phyloP scores from a whole-genome alignment of 2,888 invertebrate genomes.

The Meteorus colon region DNA sequence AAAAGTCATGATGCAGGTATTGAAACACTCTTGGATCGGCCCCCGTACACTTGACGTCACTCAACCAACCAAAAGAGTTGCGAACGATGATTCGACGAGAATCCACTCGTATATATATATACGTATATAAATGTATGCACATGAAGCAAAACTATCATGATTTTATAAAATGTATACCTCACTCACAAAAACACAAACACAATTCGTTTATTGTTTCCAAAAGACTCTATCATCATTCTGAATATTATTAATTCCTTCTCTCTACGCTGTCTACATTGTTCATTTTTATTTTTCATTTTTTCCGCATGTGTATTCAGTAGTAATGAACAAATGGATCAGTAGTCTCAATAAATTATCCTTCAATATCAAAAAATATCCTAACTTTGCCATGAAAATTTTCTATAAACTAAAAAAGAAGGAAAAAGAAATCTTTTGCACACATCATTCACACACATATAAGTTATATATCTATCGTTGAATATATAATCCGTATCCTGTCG shows the following conservation, averaged over 20 bases:
- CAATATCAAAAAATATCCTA: too few species aligned
- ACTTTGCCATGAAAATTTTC: too few species aligned
- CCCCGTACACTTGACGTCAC: conserved; percentile 38
- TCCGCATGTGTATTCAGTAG: not conserved
- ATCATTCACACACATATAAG: not conserved
- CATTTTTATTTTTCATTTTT: not conserved
- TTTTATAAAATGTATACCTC: not conserved
- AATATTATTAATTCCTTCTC: not conserved
- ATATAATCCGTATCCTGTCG: conserved; percentile 9
- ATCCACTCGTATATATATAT: conserved; percentile 26
- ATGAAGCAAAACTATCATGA: not conserved
- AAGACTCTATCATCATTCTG: not conserved
- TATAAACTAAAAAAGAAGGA: too few species aligned
- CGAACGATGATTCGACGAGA: conserved; percentile 39
- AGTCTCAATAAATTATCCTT: too few species aligned
- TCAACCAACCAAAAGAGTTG: conserved; percentile 24
- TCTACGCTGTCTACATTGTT: not conserved
- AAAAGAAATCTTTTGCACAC: not conserved
- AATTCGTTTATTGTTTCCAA: conserved; percentile 9
- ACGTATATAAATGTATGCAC: conserved; percentile 7
- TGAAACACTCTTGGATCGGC: conserved; percentile 35
- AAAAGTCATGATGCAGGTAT: conserved; percentile 35
- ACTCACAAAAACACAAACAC: conserved; percentile 5
- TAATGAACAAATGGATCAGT: not conserved
- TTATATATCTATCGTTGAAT: conserved; percentile 1